Evolutionary conservation across 2,797 vertebrate genomes (phyloP).

Genomic region (Valencia hispanica): DNA sequence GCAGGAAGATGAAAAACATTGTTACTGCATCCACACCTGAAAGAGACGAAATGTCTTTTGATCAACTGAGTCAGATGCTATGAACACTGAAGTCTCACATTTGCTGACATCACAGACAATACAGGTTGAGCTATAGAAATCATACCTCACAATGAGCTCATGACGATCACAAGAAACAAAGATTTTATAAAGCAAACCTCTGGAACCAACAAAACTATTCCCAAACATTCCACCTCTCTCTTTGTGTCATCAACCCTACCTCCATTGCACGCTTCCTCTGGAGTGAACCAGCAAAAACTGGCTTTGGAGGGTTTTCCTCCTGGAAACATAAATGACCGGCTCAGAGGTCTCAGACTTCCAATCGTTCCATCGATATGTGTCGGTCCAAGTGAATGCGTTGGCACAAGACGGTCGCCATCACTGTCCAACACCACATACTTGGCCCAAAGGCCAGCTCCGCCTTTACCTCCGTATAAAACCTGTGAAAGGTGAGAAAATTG

Average conservation of each 20-base stretch:
- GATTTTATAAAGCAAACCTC: neutral
- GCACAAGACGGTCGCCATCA: constrained; percentile 54
- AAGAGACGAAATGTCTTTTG: constrained; percentile 1
- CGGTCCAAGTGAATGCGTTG: constrained; percentile 73
- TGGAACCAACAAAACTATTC: too few relatives aligned
- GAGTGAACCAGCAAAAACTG: constrained; percentile 87
- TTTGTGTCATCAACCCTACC: constrained; percentile 45
- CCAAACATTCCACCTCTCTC: neutral
- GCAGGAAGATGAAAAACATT: constrained; percentile 32
- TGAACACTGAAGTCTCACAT: neutral
- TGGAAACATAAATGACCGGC: constrained; percentile 81
- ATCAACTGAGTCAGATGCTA: neutral
- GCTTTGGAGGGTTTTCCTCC: constrained; percentile 74
- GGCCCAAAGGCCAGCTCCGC: constrained; percentile 69
- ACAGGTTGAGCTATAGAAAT: neutral
- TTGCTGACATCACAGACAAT: neutral
- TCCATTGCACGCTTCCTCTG: constrained; percentile 61
- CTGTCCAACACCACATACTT: constrained; percentile 87
- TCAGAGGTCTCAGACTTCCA: constrained; percentile 63
- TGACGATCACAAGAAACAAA: neutral
- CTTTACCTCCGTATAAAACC: constrained; percentile 61
- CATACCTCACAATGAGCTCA: neutral
- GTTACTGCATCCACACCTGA: constrained; percentile 50
- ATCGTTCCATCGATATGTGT: constrained; percentile 67
- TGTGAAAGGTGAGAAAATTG: too few relatives aligned